Conservation (phyloP, 2,113 vertebrate genomes). For the Saguinus midas region DNA sequence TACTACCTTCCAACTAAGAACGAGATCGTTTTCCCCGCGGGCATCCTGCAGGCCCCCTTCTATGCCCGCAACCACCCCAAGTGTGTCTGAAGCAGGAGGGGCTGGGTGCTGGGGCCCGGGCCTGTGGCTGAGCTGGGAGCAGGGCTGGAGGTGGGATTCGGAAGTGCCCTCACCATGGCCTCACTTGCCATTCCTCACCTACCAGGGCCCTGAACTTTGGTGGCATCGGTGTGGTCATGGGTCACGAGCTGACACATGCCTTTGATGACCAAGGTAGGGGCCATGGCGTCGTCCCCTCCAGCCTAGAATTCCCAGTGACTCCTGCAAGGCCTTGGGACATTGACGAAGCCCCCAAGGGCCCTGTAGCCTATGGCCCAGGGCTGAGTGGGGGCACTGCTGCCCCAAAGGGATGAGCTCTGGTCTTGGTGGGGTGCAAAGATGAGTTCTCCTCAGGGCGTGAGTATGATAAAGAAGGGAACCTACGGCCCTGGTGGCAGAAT, state of each 20-base stretch:
- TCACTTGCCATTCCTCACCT: constrained; percentile 33
- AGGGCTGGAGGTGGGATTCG: background rate
- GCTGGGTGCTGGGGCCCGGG: background rate
- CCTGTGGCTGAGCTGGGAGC: background rate
- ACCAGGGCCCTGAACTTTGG: constrained; percentile 96
- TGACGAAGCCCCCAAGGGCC: background rate
- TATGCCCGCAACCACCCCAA: constrained; percentile 95
- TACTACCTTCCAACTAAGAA: constrained; percentile 99
- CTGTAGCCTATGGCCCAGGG: background rate
- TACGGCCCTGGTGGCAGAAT: constrained; percentile 98
- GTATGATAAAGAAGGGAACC: constrained; percentile 96
- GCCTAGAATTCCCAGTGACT: background rate
- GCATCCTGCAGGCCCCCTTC: constrained; percentile 98
- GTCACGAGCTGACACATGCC: constrained; percentile 97
- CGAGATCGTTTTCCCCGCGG: constrained; percentile 97
- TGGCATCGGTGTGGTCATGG: constrained; percentile 98
- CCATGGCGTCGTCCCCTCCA: fast-evolving
- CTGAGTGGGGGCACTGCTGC: background rate
- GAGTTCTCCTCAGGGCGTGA: constrained; percentile 88
- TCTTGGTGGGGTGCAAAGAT: background rate
- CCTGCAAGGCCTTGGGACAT: background rate
- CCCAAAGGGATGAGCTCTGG: background rate
- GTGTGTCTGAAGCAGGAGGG: constrained; percentile 82
- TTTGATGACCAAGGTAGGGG: constrained; percentile 98
- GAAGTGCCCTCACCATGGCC: background rate